A percentile compares a stretch with the other conserved stretches of the same genome.
These are phyloP conservation scores for Acromyrmex heyeri DNA, from an alignment of 1,140 invertebrate species.

Conservation along the genomic window DNA sequence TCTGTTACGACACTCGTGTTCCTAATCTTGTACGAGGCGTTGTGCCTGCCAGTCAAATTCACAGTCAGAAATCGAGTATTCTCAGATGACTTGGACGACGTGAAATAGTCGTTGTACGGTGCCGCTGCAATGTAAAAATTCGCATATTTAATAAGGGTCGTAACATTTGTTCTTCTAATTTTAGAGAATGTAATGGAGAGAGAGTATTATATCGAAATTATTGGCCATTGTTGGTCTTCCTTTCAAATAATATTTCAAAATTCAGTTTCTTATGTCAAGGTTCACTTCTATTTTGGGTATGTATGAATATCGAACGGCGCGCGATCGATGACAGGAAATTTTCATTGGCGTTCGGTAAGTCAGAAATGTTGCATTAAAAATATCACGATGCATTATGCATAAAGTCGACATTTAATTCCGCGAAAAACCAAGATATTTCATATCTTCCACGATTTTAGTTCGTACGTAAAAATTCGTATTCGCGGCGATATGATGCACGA, in stretches of 20 bases:
- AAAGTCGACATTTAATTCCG: neutral
- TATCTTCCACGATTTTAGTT: neutral
- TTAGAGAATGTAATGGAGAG: neutral
- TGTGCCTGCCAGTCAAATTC: neutral
- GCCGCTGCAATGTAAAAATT: conserved; percentile 1
- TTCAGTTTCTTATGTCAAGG: conserved; percentile 43
- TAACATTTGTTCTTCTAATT: neutral
- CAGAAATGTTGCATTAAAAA: conserved; percentile 39
- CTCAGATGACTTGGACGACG: neutral
- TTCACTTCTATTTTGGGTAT: neutral
- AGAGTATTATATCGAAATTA: neutral
- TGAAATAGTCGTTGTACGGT: neutral
- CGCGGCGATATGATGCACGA: neutral
- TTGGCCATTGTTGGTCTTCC: neutral
- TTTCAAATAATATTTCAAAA: conserved; percentile 3
- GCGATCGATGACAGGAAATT: conserved; percentile 32
- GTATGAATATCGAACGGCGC: neutral
- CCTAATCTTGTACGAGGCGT: neutral
- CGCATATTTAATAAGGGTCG: neutral
- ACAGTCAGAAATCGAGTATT: conserved; percentile 7
- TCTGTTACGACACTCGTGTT: conserved; percentile 27
- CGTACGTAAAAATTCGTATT: neutral
- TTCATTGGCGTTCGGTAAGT: conserved; percentile 1
- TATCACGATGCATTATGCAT: conserved; percentile 21
- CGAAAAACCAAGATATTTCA: neutral